A percentile compares a stretch with the other conserved stretches of the same genome.
These are phyloP conservation scores for Meloidogyne floridensis DNA, from an alignment of 1,140 invertebrate genomes.

Conservation along the genomic window DNA sequence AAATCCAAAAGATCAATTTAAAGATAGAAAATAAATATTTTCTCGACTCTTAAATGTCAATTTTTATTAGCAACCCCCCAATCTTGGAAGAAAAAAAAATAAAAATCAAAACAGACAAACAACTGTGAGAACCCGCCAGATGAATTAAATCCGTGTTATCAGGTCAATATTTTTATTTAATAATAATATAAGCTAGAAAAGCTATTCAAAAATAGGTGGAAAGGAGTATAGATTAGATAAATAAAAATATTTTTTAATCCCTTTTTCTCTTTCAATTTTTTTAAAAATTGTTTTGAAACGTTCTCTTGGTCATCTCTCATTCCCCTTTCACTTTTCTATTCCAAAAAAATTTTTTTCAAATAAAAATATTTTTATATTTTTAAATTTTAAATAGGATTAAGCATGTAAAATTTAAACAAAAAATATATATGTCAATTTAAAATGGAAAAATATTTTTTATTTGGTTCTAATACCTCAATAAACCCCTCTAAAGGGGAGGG, in stretches of 20 bases:
- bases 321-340: not conserved
- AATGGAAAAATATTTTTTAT: too few species aligned
- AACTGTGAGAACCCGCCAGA: not conserved
- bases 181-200: not conserved
- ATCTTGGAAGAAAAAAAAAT: not conserved
- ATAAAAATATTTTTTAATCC: not conserved
- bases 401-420: too few species aligned
- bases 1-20: not conserved
- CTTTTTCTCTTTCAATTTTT: not conserved
- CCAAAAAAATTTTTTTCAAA: too few species aligned
- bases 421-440: too few species aligned
- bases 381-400: too few species aligned
- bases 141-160: constrained; percentile 2
- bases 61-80: not conserved
- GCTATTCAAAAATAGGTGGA: not conserved
- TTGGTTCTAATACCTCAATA: too few species aligned
- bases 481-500: too few species aligned
- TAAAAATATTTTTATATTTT: too few species aligned
- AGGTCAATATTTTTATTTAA: not conserved
- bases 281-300: not conserved
- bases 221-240: not conserved
- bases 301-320: not conserved
- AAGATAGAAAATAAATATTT: not conserved
- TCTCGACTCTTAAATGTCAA: not conserved
- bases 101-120: too few species aligned